Evolutionary conservation across 2,888 invertebrate genomes (phyloP).

Genomic region (Meloe dianella): DNA sequence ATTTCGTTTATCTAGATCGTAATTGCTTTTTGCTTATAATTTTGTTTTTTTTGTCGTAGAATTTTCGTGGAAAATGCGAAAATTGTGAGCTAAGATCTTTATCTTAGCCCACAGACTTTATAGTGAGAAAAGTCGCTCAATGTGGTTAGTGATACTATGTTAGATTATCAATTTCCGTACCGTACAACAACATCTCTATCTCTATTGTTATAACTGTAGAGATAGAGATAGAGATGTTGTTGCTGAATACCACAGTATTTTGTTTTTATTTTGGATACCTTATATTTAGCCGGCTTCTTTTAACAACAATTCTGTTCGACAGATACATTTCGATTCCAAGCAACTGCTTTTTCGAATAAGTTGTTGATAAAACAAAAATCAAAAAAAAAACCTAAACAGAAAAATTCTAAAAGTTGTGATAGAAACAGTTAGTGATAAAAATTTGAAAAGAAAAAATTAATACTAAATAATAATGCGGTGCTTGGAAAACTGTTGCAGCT

Average conservation of each 20-base stretch:
- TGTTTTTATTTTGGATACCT: not conserved
- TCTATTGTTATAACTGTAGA: not conserved
- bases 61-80: constrained; percentile 14
- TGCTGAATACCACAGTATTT: not conserved
- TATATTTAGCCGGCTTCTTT: not conserved
- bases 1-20: not conserved
- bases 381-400: constrained; percentile 14
- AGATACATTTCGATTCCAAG: constrained; percentile 33
- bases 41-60: not conserved
- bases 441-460: constrained; percentile 14
- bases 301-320: not conserved
- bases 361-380: not conserved
- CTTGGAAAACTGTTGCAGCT: constrained; percentile 40
- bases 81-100: constrained; percentile 43
- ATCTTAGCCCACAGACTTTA: constrained; percentile 43
- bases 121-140: constrained; percentile 52
- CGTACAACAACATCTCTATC: not conserved
- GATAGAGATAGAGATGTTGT: not conserved
- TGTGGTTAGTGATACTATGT: constrained; percentile 45
- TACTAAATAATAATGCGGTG: constrained; percentile 33
- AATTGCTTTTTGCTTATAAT: not conserved
- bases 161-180: too few species aligned
- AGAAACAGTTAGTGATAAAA: constrained; percentile 44
- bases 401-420: constrained; percentile 53
- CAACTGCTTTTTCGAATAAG: constrained; percentile 28